These are phyloP conservation scores for Siniperca scherzeri DNA, from an alignment of 2,797 vertebrate species.

Conservation along the genomic window DNA sequence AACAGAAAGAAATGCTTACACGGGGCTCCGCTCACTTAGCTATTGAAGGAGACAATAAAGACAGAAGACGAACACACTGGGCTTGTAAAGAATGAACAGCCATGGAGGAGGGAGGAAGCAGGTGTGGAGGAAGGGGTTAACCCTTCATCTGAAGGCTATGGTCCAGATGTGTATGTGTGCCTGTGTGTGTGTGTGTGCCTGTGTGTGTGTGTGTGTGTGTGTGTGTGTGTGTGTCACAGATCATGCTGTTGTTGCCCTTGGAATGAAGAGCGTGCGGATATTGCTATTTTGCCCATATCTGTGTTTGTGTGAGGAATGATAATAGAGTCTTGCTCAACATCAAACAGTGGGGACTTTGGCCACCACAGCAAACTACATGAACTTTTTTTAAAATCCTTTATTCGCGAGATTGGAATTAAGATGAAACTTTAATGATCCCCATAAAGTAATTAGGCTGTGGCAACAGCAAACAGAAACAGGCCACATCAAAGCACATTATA, in stretches of 20 bases:
- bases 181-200: not conserved
- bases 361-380: constrained; percentile 23
- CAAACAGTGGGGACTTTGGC: constrained; percentile 34
- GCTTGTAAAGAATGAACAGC: not conserved
- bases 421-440: not conserved
- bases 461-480: constrained; percentile 28
- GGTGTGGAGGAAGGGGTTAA: constrained; percentile 15
- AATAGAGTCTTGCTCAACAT: constrained; percentile 22
- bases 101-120: constrained; percentile 15
- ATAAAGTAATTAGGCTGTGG: constrained; percentile 25
- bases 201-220: constrained; percentile 1
- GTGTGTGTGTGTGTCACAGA: constrained; percentile 2
- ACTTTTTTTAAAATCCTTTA: constrained; percentile 17
- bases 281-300: constrained; percentile 18
- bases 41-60: not conserved
- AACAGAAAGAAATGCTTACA: not conserved
- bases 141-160: not conserved
- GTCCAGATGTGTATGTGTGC: constrained; percentile 17
- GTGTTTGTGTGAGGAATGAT: constrained; percentile 30
- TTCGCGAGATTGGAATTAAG: constrained; percentile 20
- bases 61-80: not conserved
- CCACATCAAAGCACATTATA: constrained; percentile 16
- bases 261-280: constrained; percentile 4
- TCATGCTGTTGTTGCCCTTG: not conserved
- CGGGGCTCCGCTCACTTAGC: not conserved